A percentile compares a stretch with the other conserved stretches of the same genome.
Evolutionary conservation across 2,113 vertebrate genomes (phyloP).

Genomic region (Nicator chloris): DNA sequence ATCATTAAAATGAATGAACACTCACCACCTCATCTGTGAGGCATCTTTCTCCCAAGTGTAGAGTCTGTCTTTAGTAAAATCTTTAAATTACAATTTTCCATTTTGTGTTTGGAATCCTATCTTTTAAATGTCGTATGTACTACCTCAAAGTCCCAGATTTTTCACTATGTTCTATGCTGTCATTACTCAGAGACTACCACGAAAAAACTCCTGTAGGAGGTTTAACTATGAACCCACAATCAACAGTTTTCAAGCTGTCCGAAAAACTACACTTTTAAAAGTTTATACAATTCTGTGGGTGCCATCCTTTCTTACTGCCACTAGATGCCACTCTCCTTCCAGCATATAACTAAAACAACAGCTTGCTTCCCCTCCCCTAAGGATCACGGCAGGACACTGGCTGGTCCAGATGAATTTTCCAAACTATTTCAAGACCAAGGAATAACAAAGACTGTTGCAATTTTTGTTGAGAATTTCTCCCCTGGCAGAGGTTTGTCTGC

Average conservation of each 20-base stretch:
- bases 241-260: background rate
- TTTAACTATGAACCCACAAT: background rate
- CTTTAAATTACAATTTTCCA: background rate
- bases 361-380: too few relatives aligned
- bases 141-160: background rate
- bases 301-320: background rate
- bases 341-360: background rate
- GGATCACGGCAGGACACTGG: background rate
- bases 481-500: background rate
- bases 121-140: too few relatives aligned
- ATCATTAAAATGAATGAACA: background rate
- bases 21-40: background rate
- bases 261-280: background rate
- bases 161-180: background rate
- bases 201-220: background rate
- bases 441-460: background rate
- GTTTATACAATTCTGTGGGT: fast-evolving
- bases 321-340: slow-evolving; percentile 60
- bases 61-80: background rate
- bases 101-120: background rate
- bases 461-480: background rate
- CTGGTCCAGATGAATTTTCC: background rate
- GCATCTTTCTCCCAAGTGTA: background rate
- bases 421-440: background rate
- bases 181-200: background rate